Evolutionary conservation across 2,797 vertebrate genomes (phyloP).

Genomic region (Malacoraja senta): DNA sequence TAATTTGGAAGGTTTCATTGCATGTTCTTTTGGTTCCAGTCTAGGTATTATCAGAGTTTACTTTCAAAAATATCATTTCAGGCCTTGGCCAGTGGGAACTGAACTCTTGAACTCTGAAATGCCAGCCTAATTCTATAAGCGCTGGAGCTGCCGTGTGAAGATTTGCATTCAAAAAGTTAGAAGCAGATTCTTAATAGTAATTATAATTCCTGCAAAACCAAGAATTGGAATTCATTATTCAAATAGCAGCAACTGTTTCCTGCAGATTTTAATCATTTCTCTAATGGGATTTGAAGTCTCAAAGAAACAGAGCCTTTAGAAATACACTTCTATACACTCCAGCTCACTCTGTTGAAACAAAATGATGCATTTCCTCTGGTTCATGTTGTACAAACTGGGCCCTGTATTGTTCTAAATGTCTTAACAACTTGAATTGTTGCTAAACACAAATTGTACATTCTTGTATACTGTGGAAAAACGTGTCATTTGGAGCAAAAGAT

Average conservation of each 20-base stretch:
- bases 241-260: conserved; percentile 20
- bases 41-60: background rate
- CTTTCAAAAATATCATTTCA: background rate
- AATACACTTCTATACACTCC: background rate
- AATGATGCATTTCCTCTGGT: background rate
- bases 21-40: background rate
- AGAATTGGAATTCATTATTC: conserved; percentile 8
- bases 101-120: background rate
- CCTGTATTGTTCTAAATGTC: background rate
- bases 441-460: background rate
- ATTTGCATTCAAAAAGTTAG: background rate
- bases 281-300: conserved; percentile 21
- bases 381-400: background rate
- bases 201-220: background rate
- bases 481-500: background rate
- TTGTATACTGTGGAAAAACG: background rate
- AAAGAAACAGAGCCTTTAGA: background rate
- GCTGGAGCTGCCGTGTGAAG: background rate
- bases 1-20: background rate
- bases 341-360: background rate
- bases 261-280: background rate
- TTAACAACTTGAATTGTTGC: background rate
- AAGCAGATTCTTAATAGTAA: background rate
- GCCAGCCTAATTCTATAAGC: background rate
- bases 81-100: background rate